These are phyloP conservation scores for Zalophus californianus DNA, from an alignment of 2,797 vertebrate genomes.

Conservation along the genomic window DNA sequence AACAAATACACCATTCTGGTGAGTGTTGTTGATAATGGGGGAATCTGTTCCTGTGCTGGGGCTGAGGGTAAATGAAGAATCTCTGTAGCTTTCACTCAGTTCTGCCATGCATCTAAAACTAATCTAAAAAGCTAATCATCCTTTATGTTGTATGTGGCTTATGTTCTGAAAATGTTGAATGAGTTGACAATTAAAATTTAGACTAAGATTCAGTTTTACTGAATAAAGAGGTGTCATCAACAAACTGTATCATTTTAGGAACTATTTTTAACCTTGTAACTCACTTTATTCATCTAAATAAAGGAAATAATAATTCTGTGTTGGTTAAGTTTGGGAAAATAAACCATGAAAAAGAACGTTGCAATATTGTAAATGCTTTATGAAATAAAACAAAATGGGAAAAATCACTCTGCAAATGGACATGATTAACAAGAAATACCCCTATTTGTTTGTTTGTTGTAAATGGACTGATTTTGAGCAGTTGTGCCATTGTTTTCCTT, in stretches of 20 bases:
- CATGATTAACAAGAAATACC: background rate
- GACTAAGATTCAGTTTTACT: background rate
- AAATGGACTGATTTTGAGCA: slow-evolving; percentile 13
- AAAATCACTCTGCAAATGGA: background rate
- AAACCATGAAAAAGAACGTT: background rate
- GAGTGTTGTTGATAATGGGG: background rate
- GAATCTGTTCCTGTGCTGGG: background rate
- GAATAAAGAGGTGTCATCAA: background rate
- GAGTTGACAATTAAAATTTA: slow-evolving; percentile 24
- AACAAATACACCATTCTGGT: slow-evolving; percentile 22
- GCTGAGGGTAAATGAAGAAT: background rate
- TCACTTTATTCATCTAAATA: background rate
- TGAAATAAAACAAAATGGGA: background rate
- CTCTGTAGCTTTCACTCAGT: background rate
- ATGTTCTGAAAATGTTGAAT: background rate
- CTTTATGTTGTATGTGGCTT: background rate
- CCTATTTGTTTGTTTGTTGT: background rate
- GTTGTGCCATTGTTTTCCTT: slow-evolving; percentile 5
- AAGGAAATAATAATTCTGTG: background rate
- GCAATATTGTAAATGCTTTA: background rate
- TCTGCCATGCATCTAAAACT: background rate
- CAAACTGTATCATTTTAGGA: background rate
- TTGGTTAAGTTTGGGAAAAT: background rate
- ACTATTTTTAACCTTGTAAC: background rate
- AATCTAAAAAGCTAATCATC: background rate